Evolutionary conservation across 2,888 invertebrate genomes (phyloP), one percentile per base, ranked within the genome.

Genomic region (Polietes domitor): DNA sequence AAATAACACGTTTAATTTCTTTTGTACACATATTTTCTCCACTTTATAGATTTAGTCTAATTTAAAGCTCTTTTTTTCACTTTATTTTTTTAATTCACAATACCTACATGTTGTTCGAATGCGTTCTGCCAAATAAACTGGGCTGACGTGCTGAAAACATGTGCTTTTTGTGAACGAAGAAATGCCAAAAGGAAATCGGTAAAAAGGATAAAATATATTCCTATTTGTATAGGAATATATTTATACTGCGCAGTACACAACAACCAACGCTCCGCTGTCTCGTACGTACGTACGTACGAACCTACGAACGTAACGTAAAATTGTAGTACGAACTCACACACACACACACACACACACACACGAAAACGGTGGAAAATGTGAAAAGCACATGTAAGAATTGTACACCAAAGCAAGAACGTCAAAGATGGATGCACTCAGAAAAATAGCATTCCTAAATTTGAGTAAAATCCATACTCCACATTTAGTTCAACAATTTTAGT

Each of bases 241-340:
- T 37, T 37, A 28, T 61, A 84, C 76, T 84, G 84, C 84, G 84
- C 84, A 84, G 53, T 81, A 76, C 78, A 80, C 61, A 78, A 24
- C 41, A 17, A 61, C 17, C 41, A 17, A 61, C 41, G 74, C 65
- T 32, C 72, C 26, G 21, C 24, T 41, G 65, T 43, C 65, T n/a
- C 12, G 21, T 76, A 80, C n/a, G n/a, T n/a, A n/a, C n/a, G n/a
- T n/a, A n/a, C n/a, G n/a, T n/a, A n/a, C n/a, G n/a, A n/a, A n/a
- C n/a, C n/a, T n/a, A n/a, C n/a, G n/a, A n/a, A n/a, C 41, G 68
- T 41, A 68, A 24, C 68, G 68, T 68, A 68, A 68, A 24, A 24
- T 19, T 28, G 43, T 68, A 68, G 68, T 68, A 68, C 19, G 41
- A 21, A n/a, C 21, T 21, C 55, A 37, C 32, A 32, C n/a, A 15